Conservation (phyloP, 2,888 invertebrate species). For the Agonopterix heracliana region DNA sequence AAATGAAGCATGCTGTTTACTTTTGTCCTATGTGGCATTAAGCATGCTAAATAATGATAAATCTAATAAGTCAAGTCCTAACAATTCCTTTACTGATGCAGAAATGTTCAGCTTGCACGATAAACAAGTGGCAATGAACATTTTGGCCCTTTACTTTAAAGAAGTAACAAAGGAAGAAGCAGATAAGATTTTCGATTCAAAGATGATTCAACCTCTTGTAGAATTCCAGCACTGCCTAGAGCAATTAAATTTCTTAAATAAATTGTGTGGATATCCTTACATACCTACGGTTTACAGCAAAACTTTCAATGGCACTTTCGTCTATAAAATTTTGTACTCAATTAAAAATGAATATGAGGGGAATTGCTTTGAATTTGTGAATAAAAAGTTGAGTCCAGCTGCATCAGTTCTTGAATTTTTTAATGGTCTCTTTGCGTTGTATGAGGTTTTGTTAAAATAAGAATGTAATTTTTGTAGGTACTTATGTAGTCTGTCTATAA, state of each 20-base stretch:
- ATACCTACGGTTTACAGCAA: constrained; percentile 21
- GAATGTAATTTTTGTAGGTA: too few species aligned
- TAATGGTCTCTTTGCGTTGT: background rate
- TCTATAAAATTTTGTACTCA: constrained; percentile 22
- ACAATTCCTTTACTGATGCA: constrained; percentile 4
- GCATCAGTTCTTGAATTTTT: constrained; percentile 6
- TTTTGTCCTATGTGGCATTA: constrained; percentile 30
- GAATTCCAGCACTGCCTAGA: constrained; percentile 33
- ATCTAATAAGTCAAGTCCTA: background rate
- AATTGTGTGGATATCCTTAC: constrained; percentile 29
- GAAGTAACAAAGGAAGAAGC: constrained; percentile 5
- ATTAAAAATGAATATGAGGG: constrained; percentile 7
- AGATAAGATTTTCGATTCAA: constrained; percentile 14
- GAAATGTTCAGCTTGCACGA: constrained; percentile 12
- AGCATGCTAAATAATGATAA: constrained; percentile 16
- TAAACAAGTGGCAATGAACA: constrained; percentile 19
- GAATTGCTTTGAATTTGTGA: background rate
- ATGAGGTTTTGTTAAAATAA: background rate
- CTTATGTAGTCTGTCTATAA: too few species aligned
- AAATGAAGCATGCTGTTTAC: constrained; percentile 22
- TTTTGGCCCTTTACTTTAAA: constrained; percentile 7
- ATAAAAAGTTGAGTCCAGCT: constrained; percentile 1
- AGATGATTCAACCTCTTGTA: constrained; percentile 18
- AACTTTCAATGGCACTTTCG: constrained; percentile 31
- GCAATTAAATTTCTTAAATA: constrained; percentile 34